Conservation (phyloP, 2,113 vertebrate genomes). For the Neofelis nebulosa region DNA sequence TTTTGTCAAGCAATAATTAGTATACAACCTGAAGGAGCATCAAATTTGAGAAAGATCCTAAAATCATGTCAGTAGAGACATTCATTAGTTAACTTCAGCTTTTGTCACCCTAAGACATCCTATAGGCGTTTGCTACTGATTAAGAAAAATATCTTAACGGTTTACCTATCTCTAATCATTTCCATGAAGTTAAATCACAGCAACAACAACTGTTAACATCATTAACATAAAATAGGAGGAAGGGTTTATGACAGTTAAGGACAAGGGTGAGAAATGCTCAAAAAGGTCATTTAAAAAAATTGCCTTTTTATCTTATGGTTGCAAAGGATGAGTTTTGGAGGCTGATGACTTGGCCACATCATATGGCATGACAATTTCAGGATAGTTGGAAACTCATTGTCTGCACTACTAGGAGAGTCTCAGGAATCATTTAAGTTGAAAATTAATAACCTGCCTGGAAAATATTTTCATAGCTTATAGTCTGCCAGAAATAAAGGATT, state of each 20-base stretch:
- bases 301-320: background rate
- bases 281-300: background rate
- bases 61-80: background rate
- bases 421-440: background rate
- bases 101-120: background rate
- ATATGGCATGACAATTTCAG: background rate
- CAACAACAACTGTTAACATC: background rate
- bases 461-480: background rate
- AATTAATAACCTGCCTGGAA: background rate
- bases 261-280: background rate
- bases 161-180: background rate
- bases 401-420: background rate
- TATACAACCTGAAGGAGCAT: background rate
- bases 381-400: background rate
- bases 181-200: background rate
- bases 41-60: background rate
- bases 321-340: background rate
- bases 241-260: background rate
- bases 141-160: background rate
- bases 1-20: background rate
- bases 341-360: background rate
- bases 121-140: background rate
- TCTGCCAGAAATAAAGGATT: background rate
- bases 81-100: background rate
- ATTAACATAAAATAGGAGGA: background rate